A percentile compares a stretch with the other conserved stretches of the same genome.
phyloP scores from a whole-genome alignment of 1,140 invertebrate genomes.

The Pseudomyrmex cubaensis region DNA sequence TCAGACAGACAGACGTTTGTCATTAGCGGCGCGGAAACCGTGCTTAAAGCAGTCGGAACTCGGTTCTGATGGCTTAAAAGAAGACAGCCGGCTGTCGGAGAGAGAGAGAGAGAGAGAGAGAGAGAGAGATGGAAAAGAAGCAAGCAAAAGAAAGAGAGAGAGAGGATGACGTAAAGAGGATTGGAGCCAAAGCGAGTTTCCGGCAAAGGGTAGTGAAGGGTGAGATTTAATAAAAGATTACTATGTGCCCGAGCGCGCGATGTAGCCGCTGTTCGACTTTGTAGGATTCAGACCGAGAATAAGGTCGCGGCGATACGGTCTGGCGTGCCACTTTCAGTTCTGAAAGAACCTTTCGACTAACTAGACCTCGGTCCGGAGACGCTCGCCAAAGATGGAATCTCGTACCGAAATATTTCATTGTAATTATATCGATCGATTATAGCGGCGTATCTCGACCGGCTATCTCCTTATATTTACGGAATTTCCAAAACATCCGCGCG shows the following conservation, averaged over 20 bases:
- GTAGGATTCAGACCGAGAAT: slow-evolving; percentile 42
- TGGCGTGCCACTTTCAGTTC: neutral
- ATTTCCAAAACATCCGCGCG: slow-evolving; percentile 11
- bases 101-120: neutral
- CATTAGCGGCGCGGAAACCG: slow-evolving; percentile 75
- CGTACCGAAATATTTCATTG: slow-evolving; percentile 9
- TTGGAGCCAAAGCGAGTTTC: slow-evolving; percentile 47
- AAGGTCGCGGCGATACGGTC: slow-evolving; percentile 35
- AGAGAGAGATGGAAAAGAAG: slow-evolving; percentile 6
- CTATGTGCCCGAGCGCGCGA: slow-evolving; percentile 44
- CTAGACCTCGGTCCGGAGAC: too few species aligned
- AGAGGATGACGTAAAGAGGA: slow-evolving; percentile 31
- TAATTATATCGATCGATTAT: slow-evolving; percentile 20
- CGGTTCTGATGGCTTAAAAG: slow-evolving; percentile 66
- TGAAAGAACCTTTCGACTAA: neutral
- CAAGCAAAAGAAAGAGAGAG: too few species aligned
- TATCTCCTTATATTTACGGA: neutral
- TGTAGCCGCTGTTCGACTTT: slow-evolving; percentile 53
- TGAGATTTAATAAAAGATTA: slow-evolving; percentile 80
- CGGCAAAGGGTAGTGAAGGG: slow-evolving; percentile 53
- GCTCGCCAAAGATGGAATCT: neutral
- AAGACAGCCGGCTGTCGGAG: slow-evolving; percentile 11
- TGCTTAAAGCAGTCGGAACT: slow-evolving; percentile 74
- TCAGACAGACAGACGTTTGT: slow-evolving; percentile 74
- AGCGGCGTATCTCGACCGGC: neutral